phyloP scores from a whole-genome alignment of 2,888 invertebrate genomes.

The Ferrisia virgata region DNA sequence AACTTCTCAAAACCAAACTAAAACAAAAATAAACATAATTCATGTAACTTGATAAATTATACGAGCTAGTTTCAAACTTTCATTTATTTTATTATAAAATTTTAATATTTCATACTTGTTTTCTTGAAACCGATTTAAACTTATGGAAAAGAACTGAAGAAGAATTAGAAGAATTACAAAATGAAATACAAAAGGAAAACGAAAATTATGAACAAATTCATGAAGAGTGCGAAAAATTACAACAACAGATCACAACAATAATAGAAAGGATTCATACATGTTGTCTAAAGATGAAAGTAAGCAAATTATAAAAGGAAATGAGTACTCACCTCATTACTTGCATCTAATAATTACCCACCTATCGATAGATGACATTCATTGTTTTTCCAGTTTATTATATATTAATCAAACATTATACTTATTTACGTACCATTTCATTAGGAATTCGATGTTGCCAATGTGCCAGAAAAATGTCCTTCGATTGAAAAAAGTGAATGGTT shows the following conservation, averaged over 20 bases:
- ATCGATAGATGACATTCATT: too few relatives aligned
- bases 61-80: too few relatives aligned
- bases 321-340: too few relatives aligned
- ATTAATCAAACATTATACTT: too few relatives aligned
- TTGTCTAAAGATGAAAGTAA: slow-evolving; percentile 44
- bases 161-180: slow-evolving; percentile 62
- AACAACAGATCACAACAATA: slow-evolving; percentile 37
- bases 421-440: too few relatives aligned
- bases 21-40: neutral
- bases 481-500: slow-evolving; percentile 48
- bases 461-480: slow-evolving; percentile 48
- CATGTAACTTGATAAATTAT: neutral
- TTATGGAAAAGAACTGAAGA: slow-evolving; percentile 63
- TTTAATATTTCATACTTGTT: neutral
- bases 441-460: slow-evolving; percentile 46
- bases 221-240: slow-evolving; percentile 41
- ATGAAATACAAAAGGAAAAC: slow-evolving; percentile 60
- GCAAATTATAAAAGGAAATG: neutral
- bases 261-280: slow-evolving; percentile 44
- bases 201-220: slow-evolving; percentile 40
- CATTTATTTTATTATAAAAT: too few relatives aligned
- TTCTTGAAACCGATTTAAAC: neutral
- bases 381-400: too few relatives aligned
- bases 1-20: too few relatives aligned
- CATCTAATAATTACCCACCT: neutral